phyloP scores from a whole-genome alignment of 1,140 invertebrate genomes.

The Thaumatotibia leucotreta region DNA sequence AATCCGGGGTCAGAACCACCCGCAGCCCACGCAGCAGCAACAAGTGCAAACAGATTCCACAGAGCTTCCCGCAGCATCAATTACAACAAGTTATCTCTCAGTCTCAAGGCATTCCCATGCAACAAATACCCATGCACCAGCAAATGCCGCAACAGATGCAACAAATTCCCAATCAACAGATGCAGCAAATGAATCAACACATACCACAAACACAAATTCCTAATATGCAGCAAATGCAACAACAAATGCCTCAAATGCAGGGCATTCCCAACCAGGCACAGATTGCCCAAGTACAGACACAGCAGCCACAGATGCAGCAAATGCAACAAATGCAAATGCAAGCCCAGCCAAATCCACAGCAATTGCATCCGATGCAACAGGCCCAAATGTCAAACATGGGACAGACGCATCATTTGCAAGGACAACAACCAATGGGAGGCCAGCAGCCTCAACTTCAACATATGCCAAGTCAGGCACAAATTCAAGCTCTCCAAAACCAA shows the following conservation, averaged over 20 bases:
- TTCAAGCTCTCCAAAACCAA: constrained; percentile 72
- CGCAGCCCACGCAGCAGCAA: constrained; percentile 55
- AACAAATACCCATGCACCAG: constrained; percentile 73
- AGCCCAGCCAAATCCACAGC: constrained; percentile 65
- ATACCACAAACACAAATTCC: constrained; percentile 66
- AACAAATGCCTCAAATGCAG: constrained; percentile 72
- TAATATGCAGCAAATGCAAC: constrained; percentile 72
- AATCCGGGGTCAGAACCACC: constrained; percentile 55
- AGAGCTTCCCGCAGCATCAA: constrained; percentile 77
- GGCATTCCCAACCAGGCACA: constrained; percentile 68
- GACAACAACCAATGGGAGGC: constrained; percentile 57
- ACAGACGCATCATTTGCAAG: constrained; percentile 56
- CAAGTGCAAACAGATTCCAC: constrained; percentile 73
- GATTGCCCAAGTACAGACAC: constrained; percentile 64
- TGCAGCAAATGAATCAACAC: constrained; percentile 72
- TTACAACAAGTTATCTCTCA: constrained; percentile 76
- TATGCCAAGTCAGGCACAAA: constrained; percentile 70
- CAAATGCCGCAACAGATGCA: constrained; percentile 74
- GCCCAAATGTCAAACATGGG: constrained; percentile 64
- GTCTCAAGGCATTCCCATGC: constrained; percentile 71
- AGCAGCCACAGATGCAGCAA: constrained; percentile 73
- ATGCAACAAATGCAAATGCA: constrained; percentile 75
- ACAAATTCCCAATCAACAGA: constrained; percentile 72
- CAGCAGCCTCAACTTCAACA: constrained; percentile 73
- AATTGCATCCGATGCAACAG: constrained; percentile 67